Conservation (phyloP, 2,797 vertebrate genomes). For the Martes flavigula region DNA sequence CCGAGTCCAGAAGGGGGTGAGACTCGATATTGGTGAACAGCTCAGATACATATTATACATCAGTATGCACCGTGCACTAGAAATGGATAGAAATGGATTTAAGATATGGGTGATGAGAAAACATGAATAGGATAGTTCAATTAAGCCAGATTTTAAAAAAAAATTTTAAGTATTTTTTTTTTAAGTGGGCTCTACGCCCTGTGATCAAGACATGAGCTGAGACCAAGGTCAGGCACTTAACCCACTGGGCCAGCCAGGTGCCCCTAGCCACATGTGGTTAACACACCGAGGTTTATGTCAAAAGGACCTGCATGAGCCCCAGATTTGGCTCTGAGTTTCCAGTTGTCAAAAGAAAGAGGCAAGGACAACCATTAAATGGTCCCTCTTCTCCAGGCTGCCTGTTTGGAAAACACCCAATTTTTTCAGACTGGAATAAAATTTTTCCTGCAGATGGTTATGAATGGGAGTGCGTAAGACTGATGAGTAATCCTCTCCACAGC, state of each 20-base stretch:
- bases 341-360: background rate
- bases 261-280: background rate
- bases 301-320: background rate
- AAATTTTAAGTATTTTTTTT: background rate
- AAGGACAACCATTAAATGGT: background rate
- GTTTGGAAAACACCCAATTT: background rate
- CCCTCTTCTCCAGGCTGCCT: background rate
- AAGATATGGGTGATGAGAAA: background rate
- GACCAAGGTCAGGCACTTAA: background rate
- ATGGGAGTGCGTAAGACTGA: background rate
- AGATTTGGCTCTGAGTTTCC: background rate
- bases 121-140: background rate
- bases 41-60: rapidly evolving
- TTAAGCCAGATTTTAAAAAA: background rate
- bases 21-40: background rate
- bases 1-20: background rate
- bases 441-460: background rate
- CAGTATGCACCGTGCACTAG: rapidly evolving
- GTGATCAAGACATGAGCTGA: background rate
- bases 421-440: background rate
- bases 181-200: background rate
- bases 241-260: background rate
- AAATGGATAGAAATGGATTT: background rate
- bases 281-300: background rate
- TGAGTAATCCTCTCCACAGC: background rate